Percentiles rank a stretch among this genome's conserved stretches.
Evolutionary conservation across 2,113 vertebrate species (phyloP).

Genomic region (Bos javanicus): DNA sequence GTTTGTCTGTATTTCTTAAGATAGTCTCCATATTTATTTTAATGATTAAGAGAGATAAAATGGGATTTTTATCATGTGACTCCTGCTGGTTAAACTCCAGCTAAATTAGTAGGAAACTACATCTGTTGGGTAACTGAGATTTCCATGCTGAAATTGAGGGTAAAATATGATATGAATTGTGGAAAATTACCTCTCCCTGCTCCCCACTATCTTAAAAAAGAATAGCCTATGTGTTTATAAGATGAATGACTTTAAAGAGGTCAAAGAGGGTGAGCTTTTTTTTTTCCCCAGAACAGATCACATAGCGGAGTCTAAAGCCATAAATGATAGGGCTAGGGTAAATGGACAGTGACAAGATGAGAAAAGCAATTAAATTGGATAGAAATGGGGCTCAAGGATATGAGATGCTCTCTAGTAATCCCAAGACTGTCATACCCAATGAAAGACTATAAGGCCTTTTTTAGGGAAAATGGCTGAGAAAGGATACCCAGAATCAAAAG

Average conservation of each 20-base stretch:
- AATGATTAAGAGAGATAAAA: slow-evolving; percentile 32
- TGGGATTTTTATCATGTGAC: background rate
- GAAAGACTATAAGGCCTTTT: background rate
- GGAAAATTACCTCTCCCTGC: background rate
- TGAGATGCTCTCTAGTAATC: background rate
- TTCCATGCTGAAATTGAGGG: background rate
- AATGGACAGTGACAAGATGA: background rate
- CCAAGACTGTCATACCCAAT: background rate
- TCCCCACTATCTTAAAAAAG: background rate
- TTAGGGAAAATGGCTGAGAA: background rate
- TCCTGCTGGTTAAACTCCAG: slow-evolving; percentile 46
- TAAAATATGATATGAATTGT: background rate
- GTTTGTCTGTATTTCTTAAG: background rate
- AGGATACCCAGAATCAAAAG: background rate
- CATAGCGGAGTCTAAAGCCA: background rate
- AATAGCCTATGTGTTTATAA: background rate
- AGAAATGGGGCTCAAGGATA: background rate
- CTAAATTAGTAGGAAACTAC: slow-evolving; percentile 41
- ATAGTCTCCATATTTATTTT: background rate
- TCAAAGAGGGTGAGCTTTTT: background rate
- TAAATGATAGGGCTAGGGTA: background rate
- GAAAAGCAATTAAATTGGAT: background rate
- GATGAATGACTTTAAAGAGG: slow-evolving; percentile 1
- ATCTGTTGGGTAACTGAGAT: slow-evolving; percentile 34
- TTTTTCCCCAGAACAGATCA: background rate